Evolutionary conservation across 2,888 invertebrate genomes (phyloP).

Genomic region (Marasmarcha lunaedactyla): DNA sequence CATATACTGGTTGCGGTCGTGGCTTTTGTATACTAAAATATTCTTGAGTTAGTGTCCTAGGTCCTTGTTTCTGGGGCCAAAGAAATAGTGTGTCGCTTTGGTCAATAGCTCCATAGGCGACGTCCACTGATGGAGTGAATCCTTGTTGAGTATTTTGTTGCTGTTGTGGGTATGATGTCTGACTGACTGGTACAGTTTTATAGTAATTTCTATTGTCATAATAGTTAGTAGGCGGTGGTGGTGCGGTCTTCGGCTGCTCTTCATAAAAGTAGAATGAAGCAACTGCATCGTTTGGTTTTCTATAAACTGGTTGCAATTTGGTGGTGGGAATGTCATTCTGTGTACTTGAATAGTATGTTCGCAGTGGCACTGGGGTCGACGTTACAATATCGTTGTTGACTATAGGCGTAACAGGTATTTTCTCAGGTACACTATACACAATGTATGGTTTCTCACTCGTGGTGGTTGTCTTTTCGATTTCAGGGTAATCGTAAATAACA

Average conservation of each 20-base stretch:
- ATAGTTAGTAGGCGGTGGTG: slow-evolving; percentile 65
- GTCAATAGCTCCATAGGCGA: slow-evolving; percentile 55
- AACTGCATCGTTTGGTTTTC: slow-evolving; percentile 52
- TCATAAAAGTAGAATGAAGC: slow-evolving; percentile 79
- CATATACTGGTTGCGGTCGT: slow-evolving; percentile 37
- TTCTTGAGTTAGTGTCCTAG: slow-evolving; percentile 61
- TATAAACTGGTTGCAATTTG: slow-evolving; percentile 61
- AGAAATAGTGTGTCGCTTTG: slow-evolving; percentile 56
- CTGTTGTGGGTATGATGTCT: slow-evolving; percentile 26
- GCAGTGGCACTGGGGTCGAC: slow-evolving; percentile 73
- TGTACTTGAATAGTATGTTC: slow-evolving; percentile 71
- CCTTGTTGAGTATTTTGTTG: slow-evolving; percentile 41
- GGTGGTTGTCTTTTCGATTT: slow-evolving; percentile 45
- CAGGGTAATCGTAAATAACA: slow-evolving; percentile 60
- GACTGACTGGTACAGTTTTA: slow-evolving; percentile 41
- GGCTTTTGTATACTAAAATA: slow-evolving; percentile 65
- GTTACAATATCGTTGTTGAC: slow-evolving; percentile 52
- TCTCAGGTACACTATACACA: slow-evolving; percentile 61
- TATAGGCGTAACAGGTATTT: slow-evolving; percentile 29
- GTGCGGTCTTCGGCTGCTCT: slow-evolving; percentile 69
- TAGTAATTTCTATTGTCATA: slow-evolving; percentile 60
- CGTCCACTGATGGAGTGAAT: slow-evolving; percentile 46
- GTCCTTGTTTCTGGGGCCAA: slow-evolving; percentile 64
- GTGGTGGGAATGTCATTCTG: slow-evolving; percentile 67
- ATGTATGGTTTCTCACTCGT: slow-evolving; percentile 62